Percentiles rank a stretch among this genome's conserved stretches.
phyloP scores from a whole-genome alignment of 2,113 vertebrate species.

The Erpornis zantholeuca region DNA sequence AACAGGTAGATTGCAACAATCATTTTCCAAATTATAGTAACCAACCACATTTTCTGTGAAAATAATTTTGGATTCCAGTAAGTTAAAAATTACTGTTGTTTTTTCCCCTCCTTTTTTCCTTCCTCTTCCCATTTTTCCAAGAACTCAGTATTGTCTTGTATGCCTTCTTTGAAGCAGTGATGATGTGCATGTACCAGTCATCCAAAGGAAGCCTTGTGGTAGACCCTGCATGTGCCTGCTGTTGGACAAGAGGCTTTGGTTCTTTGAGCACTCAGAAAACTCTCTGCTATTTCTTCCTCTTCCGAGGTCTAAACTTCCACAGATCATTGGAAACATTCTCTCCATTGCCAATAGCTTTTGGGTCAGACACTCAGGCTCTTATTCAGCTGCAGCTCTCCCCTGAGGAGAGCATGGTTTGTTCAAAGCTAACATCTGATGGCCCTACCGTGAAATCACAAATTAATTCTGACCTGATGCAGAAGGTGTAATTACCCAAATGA shows the following conservation, averaged over 20 bases:
- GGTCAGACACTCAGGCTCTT: background rate
- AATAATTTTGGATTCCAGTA: background rate
- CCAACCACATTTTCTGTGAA: background rate
- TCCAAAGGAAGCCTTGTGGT: accelerated
- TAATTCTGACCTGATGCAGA: background rate
- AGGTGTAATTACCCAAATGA: background rate
- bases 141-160: background rate
- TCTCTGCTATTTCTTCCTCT: background rate
- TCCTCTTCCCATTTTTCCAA: background rate
- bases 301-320: background rate
- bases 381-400: background rate
- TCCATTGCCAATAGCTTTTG: background rate
- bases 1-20: background rate
- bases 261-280: background rate
- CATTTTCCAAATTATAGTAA: background rate
- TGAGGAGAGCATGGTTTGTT: background rate
- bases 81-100: background rate
- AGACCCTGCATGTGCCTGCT: background rate
- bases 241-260: background rate
- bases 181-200: background rate
- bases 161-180: background rate
- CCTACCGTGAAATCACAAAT: background rate
- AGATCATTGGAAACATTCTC: background rate
- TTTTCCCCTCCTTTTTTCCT: background rate
- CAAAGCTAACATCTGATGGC: background rate